These are phyloP conservation scores for Lacerta bilineata DNA, from an alignment of 2,797 vertebrate species.

Conservation along the genomic window DNA sequence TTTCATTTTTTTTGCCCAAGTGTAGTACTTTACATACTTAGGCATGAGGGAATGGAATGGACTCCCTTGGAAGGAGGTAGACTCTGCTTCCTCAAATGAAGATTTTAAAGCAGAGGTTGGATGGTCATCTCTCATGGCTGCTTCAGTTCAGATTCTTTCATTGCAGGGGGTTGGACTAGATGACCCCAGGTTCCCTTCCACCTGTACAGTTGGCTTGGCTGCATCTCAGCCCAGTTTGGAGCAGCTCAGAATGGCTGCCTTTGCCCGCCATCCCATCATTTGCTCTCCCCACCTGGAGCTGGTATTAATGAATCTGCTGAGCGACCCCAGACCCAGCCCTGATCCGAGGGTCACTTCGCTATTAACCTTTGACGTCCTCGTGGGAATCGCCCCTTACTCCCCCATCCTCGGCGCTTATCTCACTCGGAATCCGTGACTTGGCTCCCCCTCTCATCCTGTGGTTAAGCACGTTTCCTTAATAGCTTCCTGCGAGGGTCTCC, in stretches of 20 bases:
- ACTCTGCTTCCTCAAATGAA: too few species aligned
- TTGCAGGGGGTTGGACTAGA: too few species aligned
- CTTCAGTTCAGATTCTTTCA: too few species aligned
- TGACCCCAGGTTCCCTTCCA: too few species aligned
- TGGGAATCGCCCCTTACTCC: constrained; percentile 41
- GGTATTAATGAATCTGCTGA: constrained; percentile 45
- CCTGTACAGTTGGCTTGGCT: neutral
- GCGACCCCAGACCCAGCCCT: neutral
- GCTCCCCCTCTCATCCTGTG: constrained; percentile 62
- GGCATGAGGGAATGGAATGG: too few species aligned
- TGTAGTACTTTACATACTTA: too few species aligned
- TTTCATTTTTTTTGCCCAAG: too few species aligned
- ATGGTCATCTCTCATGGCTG: too few species aligned
- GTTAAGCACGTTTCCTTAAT: constrained; percentile 70
- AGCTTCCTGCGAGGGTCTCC: constrained; percentile 55
- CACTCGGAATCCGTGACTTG: constrained; percentile 53
- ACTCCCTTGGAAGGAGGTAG: too few species aligned
- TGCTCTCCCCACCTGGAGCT: neutral
- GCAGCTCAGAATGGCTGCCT: neutral
- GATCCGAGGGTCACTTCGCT: constrained; percentile 44
- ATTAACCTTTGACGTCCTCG: constrained; percentile 66
- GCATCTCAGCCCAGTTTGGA: too few species aligned
- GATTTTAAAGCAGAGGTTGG: too few species aligned
- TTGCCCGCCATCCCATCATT: fast-evolving
- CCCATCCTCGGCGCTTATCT: constrained; percentile 49